A percentile compares a stretch with the other conserved stretches of the same genome.
Conservation (phyloP, 2,113 vertebrate genomes). For the Chaetura pelagica region DNA sequence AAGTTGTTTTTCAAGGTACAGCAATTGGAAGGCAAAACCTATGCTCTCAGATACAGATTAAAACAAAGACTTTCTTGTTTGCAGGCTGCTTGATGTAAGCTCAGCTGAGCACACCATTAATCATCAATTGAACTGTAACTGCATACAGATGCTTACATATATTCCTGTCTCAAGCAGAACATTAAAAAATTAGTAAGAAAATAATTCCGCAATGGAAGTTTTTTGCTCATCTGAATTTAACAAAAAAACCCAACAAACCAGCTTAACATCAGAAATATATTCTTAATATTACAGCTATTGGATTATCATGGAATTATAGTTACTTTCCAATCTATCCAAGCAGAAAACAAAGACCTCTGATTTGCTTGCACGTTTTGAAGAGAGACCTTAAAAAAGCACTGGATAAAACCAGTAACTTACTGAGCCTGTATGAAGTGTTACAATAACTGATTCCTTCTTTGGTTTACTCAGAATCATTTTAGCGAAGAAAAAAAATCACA, state of each 20-base stretch:
- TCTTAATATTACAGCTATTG: neutral
- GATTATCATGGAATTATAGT: neutral
- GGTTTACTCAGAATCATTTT: neutral
- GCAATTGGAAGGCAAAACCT: neutral
- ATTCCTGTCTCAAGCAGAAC: neutral
- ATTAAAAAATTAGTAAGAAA: neutral
- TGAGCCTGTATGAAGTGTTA: neutral
- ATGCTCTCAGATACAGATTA: neutral
- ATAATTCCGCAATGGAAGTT: neutral
- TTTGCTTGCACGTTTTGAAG: neutral
- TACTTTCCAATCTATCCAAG: neutral
- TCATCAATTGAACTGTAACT: constrained; percentile 12
- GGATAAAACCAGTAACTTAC: neutral
- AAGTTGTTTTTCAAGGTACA: neutral
- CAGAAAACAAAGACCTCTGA: neutral
- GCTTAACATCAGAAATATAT: neutral
- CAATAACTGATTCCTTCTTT: neutral
- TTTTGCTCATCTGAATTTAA: neutral
- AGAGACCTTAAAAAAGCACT: neutral
- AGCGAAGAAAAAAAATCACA: neutral
- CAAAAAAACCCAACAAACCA: neutral
- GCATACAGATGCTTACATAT: neutral
- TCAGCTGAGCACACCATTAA: constrained; percentile 31
- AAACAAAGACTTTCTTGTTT: constrained; percentile 23
- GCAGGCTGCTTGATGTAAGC: neutral